Percentiles rank a stretch among this genome's conserved stretches.
Evolutionary conservation across 2,113 vertebrate species (phyloP).

Genomic region (Menidia beryllina): DNA sequence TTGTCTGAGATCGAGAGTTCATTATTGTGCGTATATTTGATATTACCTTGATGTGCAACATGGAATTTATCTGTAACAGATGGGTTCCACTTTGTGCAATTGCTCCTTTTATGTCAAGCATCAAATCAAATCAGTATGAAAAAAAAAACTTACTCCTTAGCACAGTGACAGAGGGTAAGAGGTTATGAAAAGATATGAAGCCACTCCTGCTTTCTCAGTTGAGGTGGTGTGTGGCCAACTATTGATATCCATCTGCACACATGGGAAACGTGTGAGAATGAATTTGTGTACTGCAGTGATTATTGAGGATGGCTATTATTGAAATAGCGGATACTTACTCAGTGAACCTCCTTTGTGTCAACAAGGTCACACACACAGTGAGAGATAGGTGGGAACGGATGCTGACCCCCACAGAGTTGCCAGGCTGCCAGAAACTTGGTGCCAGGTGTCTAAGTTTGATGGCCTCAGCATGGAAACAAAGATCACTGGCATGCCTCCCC

Average conservation of each 20-base stretch:
- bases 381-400: conserved; percentile 54
- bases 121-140: no score
- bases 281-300: conserved; percentile 39
- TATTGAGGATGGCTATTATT: conserved; percentile 27
- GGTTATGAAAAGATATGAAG: conserved; percentile 15
- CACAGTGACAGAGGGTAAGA: neutral
- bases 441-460: conserved; percentile 77
- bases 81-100: neutral
- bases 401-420: conserved; percentile 48
- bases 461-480: conserved; percentile 63
- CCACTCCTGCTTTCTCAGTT: conserved; percentile 4
- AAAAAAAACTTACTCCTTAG: neutral
- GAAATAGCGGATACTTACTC: conserved; percentile 58
- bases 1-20: conserved; percentile 22
- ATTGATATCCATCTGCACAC: neutral
- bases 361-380: conserved; percentile 54
- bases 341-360: conserved; percentile 51
- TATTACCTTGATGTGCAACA: no score
- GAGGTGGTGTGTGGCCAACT: conserved; percentile 9
- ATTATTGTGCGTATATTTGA: conserved; percentile 15
- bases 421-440: conserved; percentile 67
- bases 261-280: conserved; percentile 2
- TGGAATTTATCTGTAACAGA: no score
- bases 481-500: conserved; percentile 68
- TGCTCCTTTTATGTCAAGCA: no score